Evolutionary conservation across 2,797 vertebrate species (phyloP), one percentile per base, ranked within the genome.

Genomic region (Chlorospingus flavigularis): DNA sequence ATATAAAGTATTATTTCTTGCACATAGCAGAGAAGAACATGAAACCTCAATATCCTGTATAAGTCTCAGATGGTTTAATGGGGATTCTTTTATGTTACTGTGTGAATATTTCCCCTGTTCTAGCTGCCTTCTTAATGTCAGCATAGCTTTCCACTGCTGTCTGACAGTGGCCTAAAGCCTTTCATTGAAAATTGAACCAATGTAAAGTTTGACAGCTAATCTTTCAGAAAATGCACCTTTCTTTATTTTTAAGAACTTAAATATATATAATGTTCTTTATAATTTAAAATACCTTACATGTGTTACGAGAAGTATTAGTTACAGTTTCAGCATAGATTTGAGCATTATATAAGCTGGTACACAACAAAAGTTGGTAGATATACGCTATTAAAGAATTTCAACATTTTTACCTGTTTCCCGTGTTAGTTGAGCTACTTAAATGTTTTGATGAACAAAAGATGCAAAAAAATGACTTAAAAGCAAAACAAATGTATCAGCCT

Each of bases 1-100:
- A 93, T 80, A 78, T 60, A 62, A 88, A 83, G 47, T 90, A 93
- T 76, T 86, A 89, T 86, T 92, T 93, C 68, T 83, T 94, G 19
- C 76, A 92, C 45, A 58, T 61, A 66, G 17, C 48, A 30, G 47
- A 85, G 61, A 70, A 91, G 86, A 77, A 28, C 62, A 74, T 70
- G 57, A 66, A 91, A 35, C 33, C 66, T 92, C 70, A 68, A 65
- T 92, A 86, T 84, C 21, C 33, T 81, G 7, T 40, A 10, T 83
- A 55, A 74, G 28, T 88, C 88, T 96, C 62, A 71, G 67, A 75
- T 70, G 51, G 10, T 51, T 88, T 84, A 71, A 78, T 3, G 11
- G 28, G 43, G 40, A 90, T 71, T 60, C 58, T 45, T 74, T 72
- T 33, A 68, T 58, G 17, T 72, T 65, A 42, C 6, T 42, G 17